A percentile compares a stretch with the other conserved stretches of the same genome.
Evolutionary conservation across 1,140 invertebrate species (phyloP).

Genomic region (Drosophila orena): DNA sequence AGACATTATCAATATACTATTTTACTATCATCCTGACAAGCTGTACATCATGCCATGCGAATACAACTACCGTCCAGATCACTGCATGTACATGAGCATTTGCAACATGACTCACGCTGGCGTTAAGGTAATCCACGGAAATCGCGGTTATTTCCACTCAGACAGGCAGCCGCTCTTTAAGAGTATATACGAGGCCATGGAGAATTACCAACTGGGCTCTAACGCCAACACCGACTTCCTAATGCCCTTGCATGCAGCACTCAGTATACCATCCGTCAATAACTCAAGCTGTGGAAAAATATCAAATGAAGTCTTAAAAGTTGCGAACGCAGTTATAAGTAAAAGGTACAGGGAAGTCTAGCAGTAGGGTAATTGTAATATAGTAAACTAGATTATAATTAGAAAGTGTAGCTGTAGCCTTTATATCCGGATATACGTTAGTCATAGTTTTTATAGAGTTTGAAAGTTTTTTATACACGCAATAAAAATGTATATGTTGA

Average conservation of each 20-base stretch:
- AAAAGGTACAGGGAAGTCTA: constrained; percentile 29
- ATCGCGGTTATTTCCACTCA: constrained; percentile 93
- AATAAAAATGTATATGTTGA: constrained; percentile 11
- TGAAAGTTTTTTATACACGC: constrained; percentile 7
- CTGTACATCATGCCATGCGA: constrained; percentile 93
- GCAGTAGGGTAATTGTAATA: background rate
- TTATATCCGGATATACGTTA: constrained; percentile 16
- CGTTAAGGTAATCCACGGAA: constrained; percentile 94
- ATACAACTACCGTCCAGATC: constrained; percentile 97
- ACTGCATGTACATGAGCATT: constrained; percentile 96
- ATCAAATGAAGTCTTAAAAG: constrained; percentile 80
- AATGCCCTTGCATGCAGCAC: constrained; percentile 85
- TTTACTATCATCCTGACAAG: constrained; percentile 95
- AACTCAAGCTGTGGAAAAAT: constrained; percentile 86
- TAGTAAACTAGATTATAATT: constrained; percentile 7
- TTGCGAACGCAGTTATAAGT: constrained; percentile 42
- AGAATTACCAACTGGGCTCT: constrained; percentile 86
- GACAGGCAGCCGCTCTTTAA: constrained; percentile 94
- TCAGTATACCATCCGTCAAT: constrained; percentile 75
- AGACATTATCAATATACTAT: constrained; percentile 98
- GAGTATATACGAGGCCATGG: constrained; percentile 90
- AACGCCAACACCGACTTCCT: constrained; percentile 85
- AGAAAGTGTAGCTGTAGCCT: constrained; percentile 4
- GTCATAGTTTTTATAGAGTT: constrained; percentile 1
- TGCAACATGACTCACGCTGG: constrained; percentile 92